phyloP scores from a whole-genome alignment of 2,888 invertebrate species.

The Lottia gigantea region DNA sequence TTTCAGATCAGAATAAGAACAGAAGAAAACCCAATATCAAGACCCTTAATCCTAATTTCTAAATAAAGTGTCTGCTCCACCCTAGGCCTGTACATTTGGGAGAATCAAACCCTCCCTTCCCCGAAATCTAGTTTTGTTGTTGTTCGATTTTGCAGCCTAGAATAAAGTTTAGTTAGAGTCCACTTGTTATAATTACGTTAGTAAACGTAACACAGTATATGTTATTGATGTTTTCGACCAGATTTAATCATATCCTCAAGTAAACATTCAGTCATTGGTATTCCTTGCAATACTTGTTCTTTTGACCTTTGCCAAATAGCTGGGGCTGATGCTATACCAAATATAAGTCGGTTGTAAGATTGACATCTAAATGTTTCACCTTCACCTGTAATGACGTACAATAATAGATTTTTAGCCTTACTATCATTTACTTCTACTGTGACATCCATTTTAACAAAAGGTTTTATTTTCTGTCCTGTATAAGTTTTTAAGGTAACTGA shows the following conservation, averaged over 20 bases:
- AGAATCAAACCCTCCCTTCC: too few relatives aligned
- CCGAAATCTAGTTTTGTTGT: too few relatives aligned
- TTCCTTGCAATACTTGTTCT: constrained; percentile 29
- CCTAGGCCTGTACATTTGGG: too few relatives aligned
- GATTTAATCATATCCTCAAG: constrained; percentile 19
- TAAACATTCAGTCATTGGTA: constrained; percentile 23
- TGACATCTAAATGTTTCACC: background rate
- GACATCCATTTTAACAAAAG: background rate
- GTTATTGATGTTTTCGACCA: constrained; percentile 23
- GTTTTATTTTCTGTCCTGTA: background rate
- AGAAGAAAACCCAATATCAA: too few relatives aligned
- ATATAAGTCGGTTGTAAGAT: constrained; percentile 35
- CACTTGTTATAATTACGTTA: too few relatives aligned
- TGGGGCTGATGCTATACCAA: constrained; percentile 33
- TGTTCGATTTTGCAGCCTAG: too few relatives aligned
- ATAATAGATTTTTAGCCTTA: background rate
- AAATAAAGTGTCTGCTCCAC: too few relatives aligned
- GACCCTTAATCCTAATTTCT: too few relatives aligned
- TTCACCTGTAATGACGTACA: background rate
- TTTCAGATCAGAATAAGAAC: too few relatives aligned
- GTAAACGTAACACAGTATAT: too few relatives aligned
- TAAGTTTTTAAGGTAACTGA: background rate
- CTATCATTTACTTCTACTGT: background rate
- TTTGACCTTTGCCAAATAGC: constrained; percentile 37
- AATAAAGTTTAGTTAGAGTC: too few relatives aligned